phyloP scores from a whole-genome alignment of 2,797 vertebrate genomes.

The Tolypeutes matacus region DNA sequence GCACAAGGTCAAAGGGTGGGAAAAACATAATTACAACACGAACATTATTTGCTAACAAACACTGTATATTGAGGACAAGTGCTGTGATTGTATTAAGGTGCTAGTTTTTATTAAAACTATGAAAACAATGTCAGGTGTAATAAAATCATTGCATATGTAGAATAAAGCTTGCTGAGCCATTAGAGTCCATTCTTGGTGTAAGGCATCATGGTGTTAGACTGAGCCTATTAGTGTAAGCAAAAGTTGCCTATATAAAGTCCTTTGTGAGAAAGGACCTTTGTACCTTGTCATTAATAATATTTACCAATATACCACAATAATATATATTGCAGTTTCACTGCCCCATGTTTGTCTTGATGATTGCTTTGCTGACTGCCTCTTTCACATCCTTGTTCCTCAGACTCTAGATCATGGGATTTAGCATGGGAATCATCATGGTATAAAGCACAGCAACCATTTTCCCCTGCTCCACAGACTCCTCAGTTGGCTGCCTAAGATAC shows the following conservation, averaged over 20 bases:
- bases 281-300: not conserved
- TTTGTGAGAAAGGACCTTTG: not conserved
- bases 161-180: not conserved
- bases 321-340: not conserved
- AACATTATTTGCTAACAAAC: not conserved
- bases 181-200: not conserved
- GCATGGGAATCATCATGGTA: constrained; percentile 76
- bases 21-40: not conserved
- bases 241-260: not conserved
- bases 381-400: constrained; percentile 78
- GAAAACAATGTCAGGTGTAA: not conserved
- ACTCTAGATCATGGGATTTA: constrained; percentile 76
- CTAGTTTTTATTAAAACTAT: not conserved
- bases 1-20: no score
- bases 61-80: not conserved
- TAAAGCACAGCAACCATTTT: constrained; percentile 81
- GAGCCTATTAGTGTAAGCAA: not conserved
- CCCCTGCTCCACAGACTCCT: constrained; percentile 72
- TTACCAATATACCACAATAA: not conserved
- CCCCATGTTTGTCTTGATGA: not conserved
- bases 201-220: not conserved
- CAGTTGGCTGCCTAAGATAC: constrained; percentile 71
- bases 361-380: constrained; percentile 45
- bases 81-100: not conserved
- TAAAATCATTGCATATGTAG: not conserved